A percentile compares a stretch with the other conserved stretches of the same genome.
These are phyloP conservation scores for Machimus atricapillus DNA, from an alignment of 2,888 invertebrate species.

Conservation along the genomic window DNA sequence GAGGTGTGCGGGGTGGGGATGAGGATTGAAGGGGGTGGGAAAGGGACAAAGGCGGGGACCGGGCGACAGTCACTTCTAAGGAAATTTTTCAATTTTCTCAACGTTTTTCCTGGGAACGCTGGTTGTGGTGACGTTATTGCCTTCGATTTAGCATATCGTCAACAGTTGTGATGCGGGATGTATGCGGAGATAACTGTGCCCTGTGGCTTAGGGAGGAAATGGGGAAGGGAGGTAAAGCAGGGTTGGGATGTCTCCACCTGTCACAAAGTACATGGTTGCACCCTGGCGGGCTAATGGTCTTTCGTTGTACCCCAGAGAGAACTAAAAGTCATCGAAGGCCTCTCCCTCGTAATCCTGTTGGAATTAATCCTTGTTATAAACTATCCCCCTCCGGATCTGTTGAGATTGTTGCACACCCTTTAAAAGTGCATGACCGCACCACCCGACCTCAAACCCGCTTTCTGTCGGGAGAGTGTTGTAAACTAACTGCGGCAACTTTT, in stretches of 20 bases:
- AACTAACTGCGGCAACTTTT: background rate
- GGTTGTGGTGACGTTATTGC: slow-evolving; percentile 21
- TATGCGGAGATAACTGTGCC: background rate
- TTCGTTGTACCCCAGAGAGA: background rate
- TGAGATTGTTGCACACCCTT: background rate
- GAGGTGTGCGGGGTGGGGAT: background rate
- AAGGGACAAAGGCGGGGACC: background rate
- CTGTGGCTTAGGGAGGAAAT: background rate
- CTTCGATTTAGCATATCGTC: slow-evolving; percentile 20
- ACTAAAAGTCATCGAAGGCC: background rate
- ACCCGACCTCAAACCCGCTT: background rate
- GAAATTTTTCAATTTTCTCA: slow-evolving; percentile 29
- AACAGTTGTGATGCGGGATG: background rate
- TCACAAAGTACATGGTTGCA: background rate
- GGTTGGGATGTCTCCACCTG: background rate
- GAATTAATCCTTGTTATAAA: slow-evolving; percentile 1
- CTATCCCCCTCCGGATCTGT: background rate
- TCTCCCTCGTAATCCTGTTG: background rate
- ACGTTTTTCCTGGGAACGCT: background rate
- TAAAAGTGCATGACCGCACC: slow-evolving; percentile 3
- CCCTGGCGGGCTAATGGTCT: background rate
- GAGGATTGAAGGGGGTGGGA: no score
- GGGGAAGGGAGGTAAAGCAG: background rate
- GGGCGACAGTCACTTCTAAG: slow-evolving; percentile 5
- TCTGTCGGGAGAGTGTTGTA: background rate